These are phyloP conservation scores for Dusona sp. DNA, from an alignment of 2,888 invertebrate species.

Conservation along the genomic window DNA sequence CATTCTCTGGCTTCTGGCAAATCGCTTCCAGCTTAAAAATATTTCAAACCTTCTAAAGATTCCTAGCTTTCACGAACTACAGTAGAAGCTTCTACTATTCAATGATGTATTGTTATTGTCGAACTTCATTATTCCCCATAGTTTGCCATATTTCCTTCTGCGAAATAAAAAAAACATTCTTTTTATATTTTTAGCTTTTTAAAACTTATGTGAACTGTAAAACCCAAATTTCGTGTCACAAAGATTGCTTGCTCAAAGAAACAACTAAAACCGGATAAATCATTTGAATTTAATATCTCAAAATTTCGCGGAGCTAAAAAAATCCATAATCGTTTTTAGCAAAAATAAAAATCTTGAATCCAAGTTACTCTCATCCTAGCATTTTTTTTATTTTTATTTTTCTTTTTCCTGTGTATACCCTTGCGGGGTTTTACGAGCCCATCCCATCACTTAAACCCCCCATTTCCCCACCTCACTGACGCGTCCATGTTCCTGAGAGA, in stretches of 20 bases:
- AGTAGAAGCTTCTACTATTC: background rate
- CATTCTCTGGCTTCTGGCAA: background rate
- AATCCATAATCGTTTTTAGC: too few species aligned
- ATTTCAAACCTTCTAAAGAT: background rate
- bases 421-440: too few species aligned
- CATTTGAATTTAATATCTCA: too few species aligned
- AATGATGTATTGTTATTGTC: constrained; percentile 1
- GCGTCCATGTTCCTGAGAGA: too few species aligned
- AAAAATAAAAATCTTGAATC: background rate
- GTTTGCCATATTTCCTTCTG: background rate
- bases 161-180: background rate
- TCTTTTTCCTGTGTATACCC: too few species aligned
- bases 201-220: background rate
- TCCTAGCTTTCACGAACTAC: background rate
- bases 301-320: too few species aligned
- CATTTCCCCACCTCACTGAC: too few species aligned
- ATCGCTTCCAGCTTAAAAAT: background rate
- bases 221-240: background rate
- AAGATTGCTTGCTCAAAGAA: too few species aligned
- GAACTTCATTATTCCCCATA: background rate
- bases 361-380: background rate
- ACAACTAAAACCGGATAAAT: too few species aligned
- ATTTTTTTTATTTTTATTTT: too few species aligned
- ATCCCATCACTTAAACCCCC: too few species aligned
- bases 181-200: background rate